phyloP scores from a whole-genome alignment of 2,113 vertebrate species.

The Tautogolabrus adspersus region DNA sequence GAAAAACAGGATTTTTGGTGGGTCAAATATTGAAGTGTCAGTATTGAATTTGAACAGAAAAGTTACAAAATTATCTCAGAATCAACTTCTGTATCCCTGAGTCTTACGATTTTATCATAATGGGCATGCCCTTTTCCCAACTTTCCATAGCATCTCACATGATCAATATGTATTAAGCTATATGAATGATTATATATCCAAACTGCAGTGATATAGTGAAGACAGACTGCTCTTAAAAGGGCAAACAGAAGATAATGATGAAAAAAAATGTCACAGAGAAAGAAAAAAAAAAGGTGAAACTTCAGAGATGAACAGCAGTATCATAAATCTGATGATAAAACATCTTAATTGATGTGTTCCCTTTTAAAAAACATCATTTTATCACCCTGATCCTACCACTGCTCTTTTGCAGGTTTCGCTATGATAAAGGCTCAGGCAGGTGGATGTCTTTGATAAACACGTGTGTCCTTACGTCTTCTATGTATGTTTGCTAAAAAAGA shows the following conservation, averaged over 20 bases:
- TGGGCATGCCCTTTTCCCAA: constrained; percentile 74
- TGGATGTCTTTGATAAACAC: not conserved
- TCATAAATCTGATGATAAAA: constrained; percentile 1
- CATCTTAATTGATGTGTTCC: constrained; percentile 3
- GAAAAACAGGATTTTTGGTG: not conserved
- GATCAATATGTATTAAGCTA: constrained; percentile 69
- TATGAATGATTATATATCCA: constrained; percentile 70
- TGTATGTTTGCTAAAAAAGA: not conserved
- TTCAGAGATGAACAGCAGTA: not conserved
- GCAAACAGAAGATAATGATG: constrained; percentile 66
- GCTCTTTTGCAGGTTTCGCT: not conserved
- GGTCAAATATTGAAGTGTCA: constrained; percentile 26
- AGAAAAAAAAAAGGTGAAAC: not conserved
- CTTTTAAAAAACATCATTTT: constrained; percentile 6
- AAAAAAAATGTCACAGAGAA: constrained; percentile 18
- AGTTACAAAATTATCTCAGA: constrained; percentile 24
- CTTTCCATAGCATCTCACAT: constrained; percentile 58
- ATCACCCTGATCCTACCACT: constrained; percentile 2
- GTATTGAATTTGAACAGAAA: constrained; percentile 19
- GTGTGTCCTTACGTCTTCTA: not conserved
- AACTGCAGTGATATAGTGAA: constrained; percentile 62
- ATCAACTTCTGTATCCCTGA: constrained; percentile 19
- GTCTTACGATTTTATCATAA: constrained; percentile 59
- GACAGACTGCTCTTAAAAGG: constrained; percentile 71
- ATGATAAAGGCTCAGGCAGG: too few relatives aligned